These are phyloP conservation scores for Glyphotaelius pellucidus DNA, from an alignment of 2,888 invertebrate species.

Conservation along the genomic window DNA sequence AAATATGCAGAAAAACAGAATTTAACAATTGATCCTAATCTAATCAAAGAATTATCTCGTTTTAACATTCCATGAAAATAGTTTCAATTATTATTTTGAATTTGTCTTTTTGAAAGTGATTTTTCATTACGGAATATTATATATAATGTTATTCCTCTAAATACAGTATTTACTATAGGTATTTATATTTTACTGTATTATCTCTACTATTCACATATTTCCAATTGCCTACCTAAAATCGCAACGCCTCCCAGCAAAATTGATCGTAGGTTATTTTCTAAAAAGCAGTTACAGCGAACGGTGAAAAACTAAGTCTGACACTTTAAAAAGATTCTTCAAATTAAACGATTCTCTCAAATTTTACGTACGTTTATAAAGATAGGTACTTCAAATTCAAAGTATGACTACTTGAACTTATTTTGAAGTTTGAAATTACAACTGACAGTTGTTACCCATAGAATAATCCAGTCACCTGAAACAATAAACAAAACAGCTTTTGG, in stretches of 20 bases:
- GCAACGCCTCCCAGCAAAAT: not conserved
- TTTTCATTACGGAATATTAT: not conserved
- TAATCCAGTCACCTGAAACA: not conserved
- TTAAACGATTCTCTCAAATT: not conserved
- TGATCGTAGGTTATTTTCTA: not conserved
- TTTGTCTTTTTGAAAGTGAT: not conserved
- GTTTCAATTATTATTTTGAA: not conserved
- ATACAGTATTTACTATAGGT: not conserved
- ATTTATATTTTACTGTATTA: not conserved
- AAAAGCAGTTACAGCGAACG: not conserved
- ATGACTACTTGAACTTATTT: not conserved
- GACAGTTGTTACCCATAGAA: not conserved
- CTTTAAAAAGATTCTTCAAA: not conserved
- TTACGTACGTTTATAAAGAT: not conserved
- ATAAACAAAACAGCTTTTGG: not conserved
- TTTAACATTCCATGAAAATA: not conserved
- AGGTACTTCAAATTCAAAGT: no score
- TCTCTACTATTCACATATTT: not conserved
- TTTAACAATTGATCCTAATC: not conserved
- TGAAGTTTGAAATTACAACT: not conserved
- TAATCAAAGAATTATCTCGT: not conserved
- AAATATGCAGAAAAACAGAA: slow-evolving; percentile 15
- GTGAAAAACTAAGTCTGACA: not conserved
- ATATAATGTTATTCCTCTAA: not conserved
- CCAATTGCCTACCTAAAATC: not conserved